Conservation (phyloP, 2,888 invertebrate species). For the Hyposoter didymator region DNA sequence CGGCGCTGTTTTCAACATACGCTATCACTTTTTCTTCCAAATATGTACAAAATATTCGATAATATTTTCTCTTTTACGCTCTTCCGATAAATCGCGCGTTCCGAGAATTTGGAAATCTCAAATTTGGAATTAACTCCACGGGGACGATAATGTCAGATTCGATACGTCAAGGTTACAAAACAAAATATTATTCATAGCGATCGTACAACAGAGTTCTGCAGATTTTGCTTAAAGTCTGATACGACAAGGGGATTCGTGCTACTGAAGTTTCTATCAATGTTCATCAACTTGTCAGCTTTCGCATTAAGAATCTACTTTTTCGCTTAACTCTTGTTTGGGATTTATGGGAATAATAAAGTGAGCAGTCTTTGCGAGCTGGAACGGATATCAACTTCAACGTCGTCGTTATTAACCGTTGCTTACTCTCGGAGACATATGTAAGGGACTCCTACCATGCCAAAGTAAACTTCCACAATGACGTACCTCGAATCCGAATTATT, state of each 20-base stretch:
- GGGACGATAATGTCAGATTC: conserved; percentile 15
- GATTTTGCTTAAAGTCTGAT: not conserved
- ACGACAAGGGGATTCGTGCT: not conserved
- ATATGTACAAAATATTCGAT: not conserved
- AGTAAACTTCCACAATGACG: conserved; percentile 11
- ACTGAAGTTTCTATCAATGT: not conserved
- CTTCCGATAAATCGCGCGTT: conserved; percentile 3
- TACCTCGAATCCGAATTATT: not conserved
- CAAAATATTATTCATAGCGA: not conserved
- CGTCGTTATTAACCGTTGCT: not conserved
- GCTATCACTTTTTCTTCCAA: not conserved
- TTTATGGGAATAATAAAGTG: not conserved
- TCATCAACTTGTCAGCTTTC: not conserved
- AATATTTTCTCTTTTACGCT: not conserved
- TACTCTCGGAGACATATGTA: not conserved
- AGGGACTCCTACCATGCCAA: conserved; percentile 2
- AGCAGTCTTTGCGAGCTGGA: not conserved
- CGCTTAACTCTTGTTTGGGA: not conserved
- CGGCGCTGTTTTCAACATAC: not conserved
- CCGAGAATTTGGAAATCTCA: not conserved
- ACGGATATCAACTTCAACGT: not conserved
- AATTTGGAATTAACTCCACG: not conserved
- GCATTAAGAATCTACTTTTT: not conserved
- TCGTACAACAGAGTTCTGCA: not conserved
- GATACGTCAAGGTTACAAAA: not conserved